Base-by-base conservation (phyloP, 2,113 vertebrate genomes). In the Ceratotherium simum region DNA sequence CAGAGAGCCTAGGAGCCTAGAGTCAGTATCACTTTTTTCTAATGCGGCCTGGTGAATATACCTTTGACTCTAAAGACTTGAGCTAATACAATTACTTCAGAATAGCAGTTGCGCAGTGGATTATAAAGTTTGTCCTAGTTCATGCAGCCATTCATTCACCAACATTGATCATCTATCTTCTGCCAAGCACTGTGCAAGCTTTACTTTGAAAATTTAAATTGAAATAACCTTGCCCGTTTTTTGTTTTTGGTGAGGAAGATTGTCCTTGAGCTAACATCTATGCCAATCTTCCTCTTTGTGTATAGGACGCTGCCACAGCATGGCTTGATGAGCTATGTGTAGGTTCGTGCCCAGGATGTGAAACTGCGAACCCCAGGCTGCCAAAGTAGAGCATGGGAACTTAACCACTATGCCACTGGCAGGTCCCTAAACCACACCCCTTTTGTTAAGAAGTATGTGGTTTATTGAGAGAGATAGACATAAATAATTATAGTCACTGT, bases 131-230 rank as follows among this genome's bases (percentile, higher is more conserved):
- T 31, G n/a, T 46, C 62, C 5, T 31, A 33, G 13, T 83, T 76
- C 64, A 20, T 9, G 17, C 3, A 69, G 16, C 25, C 10, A 12
- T 51, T 56, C 1, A 25, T 42, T 51, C 64, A 58, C 51, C 36
- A 62, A 42, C 56, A 51, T 3, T 16, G 14, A 95, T 36, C 25
- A n/a, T 8, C 29, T 65, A 17, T 6, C 23, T 79, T 20, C 60
- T 31, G 20, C 36, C 25, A 76, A 56, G n/a, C 21, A 33, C 33
- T 48, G 8, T 33, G 7, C 4, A 95, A 81, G 9, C 23, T 86
- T 93, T 88, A 36, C 23, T 89, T 94, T 89, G 46, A 64, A 83
- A 27, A 42, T 20, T 89, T 51, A 48, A 93, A 95, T 75, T 65
- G 70, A 84, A 91, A 54, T 54, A 39, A n/a, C 25, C 42, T 5